Evolutionary conservation across 2,113 vertebrate species (phyloP), one percentile per base, ranked within the genome.

Genomic region (Mola mola): DNA sequence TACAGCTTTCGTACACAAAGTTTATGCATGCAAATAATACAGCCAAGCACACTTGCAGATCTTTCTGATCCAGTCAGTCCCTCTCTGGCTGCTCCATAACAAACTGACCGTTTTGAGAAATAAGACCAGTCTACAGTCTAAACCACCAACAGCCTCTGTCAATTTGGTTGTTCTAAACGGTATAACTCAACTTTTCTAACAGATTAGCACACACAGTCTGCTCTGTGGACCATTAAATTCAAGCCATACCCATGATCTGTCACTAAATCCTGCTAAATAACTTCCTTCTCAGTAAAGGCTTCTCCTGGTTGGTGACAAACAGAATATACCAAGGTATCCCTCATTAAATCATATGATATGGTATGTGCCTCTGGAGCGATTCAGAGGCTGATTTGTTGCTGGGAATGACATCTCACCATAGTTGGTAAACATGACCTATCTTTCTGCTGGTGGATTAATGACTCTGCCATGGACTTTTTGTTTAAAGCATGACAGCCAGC

Each of bases 381-480:
- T 4, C 19, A 0, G 26, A 48, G 55, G 33, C 15, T 44, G 65
- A 67, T 67, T 71, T 19, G 13, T 56, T 8, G 6, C 53, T 11
- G 73, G 13, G 25, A 57, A 52, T 31, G n/a, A 46, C 37, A 8
- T 58, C 49, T 64, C 31, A 5, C 50, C 36, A 24, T n/a, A 9
- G 53, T 22, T 3, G 3, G 69, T 33, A 55, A 62, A 75, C 72
- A 57, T 46, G 42, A 66, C 63, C 47, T 53, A 43, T 80, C 55
- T 66, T 66, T 70, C 70, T 73, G 51, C 77, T 41, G 42, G 2
- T 6, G 40, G 60, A 80, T 73, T 75, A 72, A 78, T 63, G 26
- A 69, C 20, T 58, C 12, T 25, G 59, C 46, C 46, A 29, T 10
- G 31, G 65, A 52, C 21, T 29, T 50, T 1, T 11, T 3, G 43